Conservation (phyloP, 2,113 vertebrate species). For the Osmerus eperlanus region DNA sequence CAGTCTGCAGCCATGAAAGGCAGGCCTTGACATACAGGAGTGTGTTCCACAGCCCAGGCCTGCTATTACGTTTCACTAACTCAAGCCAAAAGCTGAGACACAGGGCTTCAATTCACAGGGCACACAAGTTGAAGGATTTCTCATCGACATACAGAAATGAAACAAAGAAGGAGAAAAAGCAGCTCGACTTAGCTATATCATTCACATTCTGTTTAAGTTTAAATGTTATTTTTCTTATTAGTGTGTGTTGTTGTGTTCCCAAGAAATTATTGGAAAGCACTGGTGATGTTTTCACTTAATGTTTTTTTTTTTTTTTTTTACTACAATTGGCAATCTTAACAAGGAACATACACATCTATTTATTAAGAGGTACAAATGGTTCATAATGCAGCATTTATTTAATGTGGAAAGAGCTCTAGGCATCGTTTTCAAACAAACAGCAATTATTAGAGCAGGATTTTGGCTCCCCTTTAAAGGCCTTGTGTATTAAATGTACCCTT, state of each 20-base stretch:
- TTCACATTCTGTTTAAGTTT: neutral
- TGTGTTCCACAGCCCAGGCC: slow-evolving; percentile 58
- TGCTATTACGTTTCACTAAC: slow-evolving; percentile 58
- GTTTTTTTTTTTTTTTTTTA: no score
- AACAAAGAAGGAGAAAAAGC: neutral
- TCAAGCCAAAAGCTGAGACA: slow-evolving; percentile 36
- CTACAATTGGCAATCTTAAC: slow-evolving; percentile 32
- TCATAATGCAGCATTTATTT: slow-evolving; percentile 42
- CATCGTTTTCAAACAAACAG: slow-evolving; percentile 48
- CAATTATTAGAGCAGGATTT: slow-evolving; percentile 57
- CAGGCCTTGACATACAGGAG: slow-evolving; percentile 62
- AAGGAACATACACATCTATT: slow-evolving; percentile 45
- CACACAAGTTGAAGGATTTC: slow-evolving; percentile 40
- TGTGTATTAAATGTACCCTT: slow-evolving; percentile 61
- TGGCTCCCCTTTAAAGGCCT: slow-evolving; percentile 53
- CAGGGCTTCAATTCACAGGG: slow-evolving; percentile 51
- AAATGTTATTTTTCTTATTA: neutral
- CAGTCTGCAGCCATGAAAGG: slow-evolving; percentile 58
- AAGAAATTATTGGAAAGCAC: no score
- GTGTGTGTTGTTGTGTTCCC: no score
- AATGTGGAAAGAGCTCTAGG: slow-evolving; percentile 52
- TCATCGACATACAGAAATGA: slow-evolving; percentile 41
- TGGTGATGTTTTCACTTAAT: no score
- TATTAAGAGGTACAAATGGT: slow-evolving; percentile 32
- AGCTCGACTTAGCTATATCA: neutral